Evolutionary conservation across 2,888 invertebrate genomes (phyloP).

Genomic region (Diaphora mendica): DNA sequence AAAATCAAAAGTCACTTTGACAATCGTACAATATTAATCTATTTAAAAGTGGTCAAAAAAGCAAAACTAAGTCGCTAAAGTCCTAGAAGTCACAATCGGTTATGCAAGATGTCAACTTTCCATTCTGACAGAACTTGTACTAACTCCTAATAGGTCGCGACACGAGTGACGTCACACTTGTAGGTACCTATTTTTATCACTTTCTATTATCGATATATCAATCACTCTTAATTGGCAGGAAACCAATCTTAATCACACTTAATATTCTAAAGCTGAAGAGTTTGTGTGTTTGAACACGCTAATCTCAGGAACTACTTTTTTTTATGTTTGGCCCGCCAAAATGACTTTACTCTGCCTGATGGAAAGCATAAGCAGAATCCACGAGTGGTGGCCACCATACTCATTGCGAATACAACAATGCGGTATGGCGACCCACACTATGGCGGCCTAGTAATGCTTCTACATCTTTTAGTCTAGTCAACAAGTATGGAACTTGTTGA

Average conservation of each 20-base stretch:
- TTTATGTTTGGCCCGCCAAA: too few species aligned
- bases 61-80: neutral
- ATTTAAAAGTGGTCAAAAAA: neutral
- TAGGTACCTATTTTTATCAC: slow-evolving; percentile 3
- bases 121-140: slow-evolving; percentile 36
- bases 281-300: neutral
- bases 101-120: slow-evolving; percentile 44
- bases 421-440: too few species aligned
- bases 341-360: too few species aligned
- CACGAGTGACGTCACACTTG: slow-evolving; percentile 8
- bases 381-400: too few species aligned
- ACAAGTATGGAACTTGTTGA: too few species aligned
- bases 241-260: neutral
- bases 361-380: too few species aligned
- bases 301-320: neutral
- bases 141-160: slow-evolving; percentile 35
- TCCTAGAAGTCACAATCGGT: slow-evolving; percentile 21
- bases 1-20: neutral
- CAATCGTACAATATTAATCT: neutral
- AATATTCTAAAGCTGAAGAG: neutral
- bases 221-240: neutral
- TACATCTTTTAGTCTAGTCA: too few species aligned
- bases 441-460: too few species aligned
- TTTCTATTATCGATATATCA: slow-evolving; percentile 1
- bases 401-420: too few species aligned